phyloP scores from a whole-genome alignment of 2,888 invertebrate species.

The Zhuqinia jingwanae region DNA sequence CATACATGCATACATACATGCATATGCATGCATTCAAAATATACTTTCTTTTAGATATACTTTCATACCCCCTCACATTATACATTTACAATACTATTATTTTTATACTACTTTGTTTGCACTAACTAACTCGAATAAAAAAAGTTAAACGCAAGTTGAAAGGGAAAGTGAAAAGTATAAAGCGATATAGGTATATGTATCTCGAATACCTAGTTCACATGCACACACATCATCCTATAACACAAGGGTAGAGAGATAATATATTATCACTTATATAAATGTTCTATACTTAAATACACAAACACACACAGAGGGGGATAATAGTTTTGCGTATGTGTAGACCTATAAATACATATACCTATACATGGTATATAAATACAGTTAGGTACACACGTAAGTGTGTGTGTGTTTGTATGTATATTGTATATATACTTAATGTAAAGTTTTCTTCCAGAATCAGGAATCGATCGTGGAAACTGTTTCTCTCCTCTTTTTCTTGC shows the following conservation, averaged over 20 bases:
- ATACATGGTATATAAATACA: background rate
- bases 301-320: background rate
- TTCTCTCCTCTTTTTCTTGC: slow-evolving; percentile 29
- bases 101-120: slow-evolving; percentile 1
- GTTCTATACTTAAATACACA: background rate
- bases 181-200: background rate
- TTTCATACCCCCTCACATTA: no score
- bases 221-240: no score
- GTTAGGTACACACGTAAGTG: slow-evolving; percentile 10
- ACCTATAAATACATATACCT: background rate
- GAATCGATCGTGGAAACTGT: slow-evolving; percentile 70
- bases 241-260: no score
- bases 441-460: slow-evolving; percentile 61
- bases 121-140: slow-evolving; percentile 18
- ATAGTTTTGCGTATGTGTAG: background rate
- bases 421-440: slow-evolving; percentile 24
- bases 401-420: slow-evolving; percentile 9
- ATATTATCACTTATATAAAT: no score
- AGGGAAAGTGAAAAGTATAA: slow-evolving; percentile 19
- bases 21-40: background rate
- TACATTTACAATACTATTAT: background rate
- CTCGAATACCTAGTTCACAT: no score
- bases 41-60: no score
- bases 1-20: background rate
- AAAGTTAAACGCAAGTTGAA: slow-evolving; percentile 20